Conservation (phyloP, 2,113 vertebrate genomes). For the Pseudopodoces humilis region DNA sequence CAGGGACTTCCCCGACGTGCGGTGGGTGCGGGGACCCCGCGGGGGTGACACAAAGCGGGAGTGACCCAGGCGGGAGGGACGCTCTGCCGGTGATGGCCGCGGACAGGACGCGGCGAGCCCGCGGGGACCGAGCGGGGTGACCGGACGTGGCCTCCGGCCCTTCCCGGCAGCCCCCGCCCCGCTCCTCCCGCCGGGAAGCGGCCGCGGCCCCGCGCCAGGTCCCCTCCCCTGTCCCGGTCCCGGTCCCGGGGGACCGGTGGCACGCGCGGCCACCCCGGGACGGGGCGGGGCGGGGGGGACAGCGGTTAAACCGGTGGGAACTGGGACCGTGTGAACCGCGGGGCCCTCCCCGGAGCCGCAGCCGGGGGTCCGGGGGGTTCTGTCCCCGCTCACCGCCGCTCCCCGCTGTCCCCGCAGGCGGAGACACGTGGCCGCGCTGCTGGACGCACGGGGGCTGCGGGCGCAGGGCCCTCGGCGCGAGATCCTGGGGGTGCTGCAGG, state of each 20-base stretch:
- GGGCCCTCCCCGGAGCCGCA: neutral
- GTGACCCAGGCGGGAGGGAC: neutral
- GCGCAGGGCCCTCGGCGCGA: slow-evolving; percentile 77
- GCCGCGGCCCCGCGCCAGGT: neutral
- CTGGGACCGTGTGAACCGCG: neutral
- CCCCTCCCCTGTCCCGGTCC: neutral
- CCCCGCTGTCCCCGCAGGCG: slow-evolving; percentile 66
- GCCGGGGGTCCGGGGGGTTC: neutral
- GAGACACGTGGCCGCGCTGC: slow-evolving; percentile 84
- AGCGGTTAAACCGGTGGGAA: neutral
- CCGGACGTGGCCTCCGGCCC: neutral
- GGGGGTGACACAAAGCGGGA: too few species aligned
- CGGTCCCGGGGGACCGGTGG: neutral
- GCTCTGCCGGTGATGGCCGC: too few species aligned
- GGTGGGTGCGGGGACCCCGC: slow-evolving; percentile 66
- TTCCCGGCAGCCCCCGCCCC: neutral
- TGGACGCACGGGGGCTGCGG: slow-evolving; percentile 84
- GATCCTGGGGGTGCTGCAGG: slow-evolving; percentile 85
- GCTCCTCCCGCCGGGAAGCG: neutral
- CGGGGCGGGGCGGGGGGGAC: neutral
- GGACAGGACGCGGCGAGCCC: neutral
- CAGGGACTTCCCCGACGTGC: slow-evolving; percentile 87
- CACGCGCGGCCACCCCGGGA: neutral
- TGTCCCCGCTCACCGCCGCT: neutral
- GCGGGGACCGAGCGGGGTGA: neutral